These are phyloP conservation scores for Bujurquina vittata DNA, from an alignment of 2,113 vertebrate genomes.

Conservation along the genomic window DNA sequence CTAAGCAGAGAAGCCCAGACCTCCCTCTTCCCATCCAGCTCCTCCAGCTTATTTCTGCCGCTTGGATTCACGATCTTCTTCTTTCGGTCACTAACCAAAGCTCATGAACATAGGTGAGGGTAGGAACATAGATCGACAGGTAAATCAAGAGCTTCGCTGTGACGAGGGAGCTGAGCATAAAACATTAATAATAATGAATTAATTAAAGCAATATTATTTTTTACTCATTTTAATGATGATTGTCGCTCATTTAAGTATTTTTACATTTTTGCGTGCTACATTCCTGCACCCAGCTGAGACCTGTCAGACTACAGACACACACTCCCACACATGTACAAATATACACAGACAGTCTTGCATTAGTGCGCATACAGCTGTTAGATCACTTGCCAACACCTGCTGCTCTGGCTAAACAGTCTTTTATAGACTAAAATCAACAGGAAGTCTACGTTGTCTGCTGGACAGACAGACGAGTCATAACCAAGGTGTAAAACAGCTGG, in stretches of 20 bases:
- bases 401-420: slow-evolving; percentile 16
- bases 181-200: background rate
- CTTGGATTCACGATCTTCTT: too few relatives aligned
- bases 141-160: too few relatives aligned
- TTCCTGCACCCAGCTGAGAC: slow-evolving; percentile 58
- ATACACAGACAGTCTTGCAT: slow-evolving; percentile 21
- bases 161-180: too few relatives aligned
- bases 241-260: background rate
- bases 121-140: too few relatives aligned
- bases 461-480: background rate
- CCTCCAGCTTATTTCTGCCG: too few relatives aligned
- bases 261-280: background rate
- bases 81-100: too few relatives aligned
- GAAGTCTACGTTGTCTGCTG: background rate
- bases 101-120: too few relatives aligned
- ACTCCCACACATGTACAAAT: slow-evolving; percentile 21
- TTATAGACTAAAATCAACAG: slow-evolving; percentile 7
- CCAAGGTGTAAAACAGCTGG: background rate
- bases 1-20: too few relatives aligned
- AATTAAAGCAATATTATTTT: background rate
- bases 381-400: background rate
- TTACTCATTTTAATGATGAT: background rate
- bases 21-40: too few relatives aligned
- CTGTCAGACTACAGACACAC: slow-evolving; percentile 21
- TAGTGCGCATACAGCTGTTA: slow-evolving; percentile 40